Evolutionary conservation across 2,113 vertebrate genomes (phyloP), one percentile per base, ranked within the genome.

Genomic region (Chaetodon auriga): DNA sequence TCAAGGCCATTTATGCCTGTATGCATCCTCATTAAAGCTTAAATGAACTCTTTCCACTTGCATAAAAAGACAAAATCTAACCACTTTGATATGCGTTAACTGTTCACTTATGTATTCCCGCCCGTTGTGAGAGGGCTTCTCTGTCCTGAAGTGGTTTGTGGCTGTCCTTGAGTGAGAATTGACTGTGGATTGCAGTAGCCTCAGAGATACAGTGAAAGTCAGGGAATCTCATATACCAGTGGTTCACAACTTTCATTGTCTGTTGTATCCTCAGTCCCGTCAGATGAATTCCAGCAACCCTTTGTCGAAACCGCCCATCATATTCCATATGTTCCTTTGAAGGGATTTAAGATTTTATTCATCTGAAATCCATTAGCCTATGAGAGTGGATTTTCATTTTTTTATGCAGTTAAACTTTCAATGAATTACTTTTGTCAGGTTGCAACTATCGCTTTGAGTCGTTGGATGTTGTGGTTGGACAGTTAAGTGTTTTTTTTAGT

Each of bases 1-100:
- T 87, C 81, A 90, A 63, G 60, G 90, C 41, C 68, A 86, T 89
- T 89, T 91, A 87, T 94, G 93, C 76, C 71, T 88, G 86, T 58
- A 66, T 61, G 58, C 75, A 36, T 81, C 73, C 45, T 75, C 53
- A 38, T 10, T 69, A 55, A 75, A 43, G 75, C 19, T 60, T 66
- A 76, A 63, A 79, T 75, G 76, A 92, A 92, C 92, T 82, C 83
- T 90, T 87, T 90, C 90, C 86, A 91, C 91, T 85, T 10, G 21
- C 15, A 80, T 62, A 66, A 78, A 81, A 69, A 83, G 38, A 46
- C 63, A 55, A n/a, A 30, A 75, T 73, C n/a, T 43, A 30, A 71
- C 62, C 70, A 43, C 51, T 80, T 64, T 82, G 49, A 82, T 68
- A 51, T 46, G 78, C 2, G 30, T 41, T 65, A 81, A 78, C 30